Conservation (phyloP, 2,113 vertebrate species). For the Oenanthe melanoleuca region DNA sequence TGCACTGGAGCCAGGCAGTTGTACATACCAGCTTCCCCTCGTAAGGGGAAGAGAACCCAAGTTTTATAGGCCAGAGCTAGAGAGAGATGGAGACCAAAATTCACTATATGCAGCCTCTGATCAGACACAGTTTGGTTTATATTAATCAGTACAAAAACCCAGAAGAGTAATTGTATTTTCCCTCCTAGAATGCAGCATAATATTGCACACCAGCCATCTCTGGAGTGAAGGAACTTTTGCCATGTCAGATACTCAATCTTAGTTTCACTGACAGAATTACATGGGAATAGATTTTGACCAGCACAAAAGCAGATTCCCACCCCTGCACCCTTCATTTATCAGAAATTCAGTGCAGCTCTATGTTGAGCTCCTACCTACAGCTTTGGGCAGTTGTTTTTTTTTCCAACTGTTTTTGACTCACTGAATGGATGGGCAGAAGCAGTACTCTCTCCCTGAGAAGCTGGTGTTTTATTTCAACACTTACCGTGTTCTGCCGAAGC, state of each 20-base stretch:
- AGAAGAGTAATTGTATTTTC: background rate
- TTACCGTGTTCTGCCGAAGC: conserved; percentile 86
- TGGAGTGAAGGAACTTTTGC: background rate
- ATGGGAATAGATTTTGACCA: background rate
- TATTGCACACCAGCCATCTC: background rate
- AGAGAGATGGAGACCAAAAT: conserved; percentile 78
- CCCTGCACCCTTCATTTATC: background rate
- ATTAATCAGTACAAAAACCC: background rate
- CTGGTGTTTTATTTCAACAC: background rate
- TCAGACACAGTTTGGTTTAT: background rate
- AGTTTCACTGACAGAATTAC: background rate
- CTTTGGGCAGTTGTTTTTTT: background rate
- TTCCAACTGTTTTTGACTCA: background rate
- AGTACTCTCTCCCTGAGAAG: background rate
- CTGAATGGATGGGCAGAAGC: background rate
- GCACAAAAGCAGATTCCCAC: background rate
- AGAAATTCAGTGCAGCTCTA: background rate
- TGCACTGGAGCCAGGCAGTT: conserved; percentile 24
- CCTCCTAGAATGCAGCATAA: background rate
- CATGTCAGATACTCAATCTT: background rate
- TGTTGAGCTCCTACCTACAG: background rate
- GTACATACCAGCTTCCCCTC: conserved; percentile 97
- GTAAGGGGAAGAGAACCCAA: conserved; percentile 91
- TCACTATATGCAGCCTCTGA: conserved; percentile 10
- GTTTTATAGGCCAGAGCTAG: conserved; percentile 93